A percentile compares a stretch with the other conserved stretches of the same genome.
Conservation (phyloP, 1,140 invertebrate genomes). For the Mizuhopecten yessoensis region DNA sequence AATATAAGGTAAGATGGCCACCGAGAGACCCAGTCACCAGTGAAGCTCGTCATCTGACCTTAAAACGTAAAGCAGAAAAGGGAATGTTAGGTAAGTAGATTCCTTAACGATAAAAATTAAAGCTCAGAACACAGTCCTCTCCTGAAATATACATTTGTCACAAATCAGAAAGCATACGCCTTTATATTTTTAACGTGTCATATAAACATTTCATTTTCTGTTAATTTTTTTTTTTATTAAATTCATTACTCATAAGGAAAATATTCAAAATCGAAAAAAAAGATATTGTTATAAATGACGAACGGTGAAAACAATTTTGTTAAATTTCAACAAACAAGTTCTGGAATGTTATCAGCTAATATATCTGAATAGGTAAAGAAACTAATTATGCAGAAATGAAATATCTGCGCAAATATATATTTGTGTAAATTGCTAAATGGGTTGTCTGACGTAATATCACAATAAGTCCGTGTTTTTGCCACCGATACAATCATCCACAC, state of each 20-base stretch:
- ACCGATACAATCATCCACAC: background rate
- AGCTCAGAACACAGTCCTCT: background rate
- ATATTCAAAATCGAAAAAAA: background rate
- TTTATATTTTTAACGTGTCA: background rate
- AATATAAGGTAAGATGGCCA: background rate
- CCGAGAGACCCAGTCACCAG: background rate
- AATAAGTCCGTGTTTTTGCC: background rate
- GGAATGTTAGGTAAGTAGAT: no score
- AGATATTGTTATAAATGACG: no score
- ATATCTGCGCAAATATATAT: background rate
- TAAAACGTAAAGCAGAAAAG: background rate
- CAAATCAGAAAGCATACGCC: background rate
- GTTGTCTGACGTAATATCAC: background rate
- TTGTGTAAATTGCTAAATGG: background rate
- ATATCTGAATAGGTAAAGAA: background rate
- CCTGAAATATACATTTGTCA: background rate
- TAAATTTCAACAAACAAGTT: background rate
- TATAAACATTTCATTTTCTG: background rate
- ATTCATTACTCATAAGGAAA: background rate
- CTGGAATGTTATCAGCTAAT: background rate
- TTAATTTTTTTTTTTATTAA: background rate
- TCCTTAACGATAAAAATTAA: no score
- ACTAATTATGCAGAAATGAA: background rate
- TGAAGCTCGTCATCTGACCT: background rate
- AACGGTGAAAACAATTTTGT: conserved; percentile 14